phyloP scores from a whole-genome alignment of 1,140 invertebrate genomes.

The Drosophila mojavensis region DNA sequence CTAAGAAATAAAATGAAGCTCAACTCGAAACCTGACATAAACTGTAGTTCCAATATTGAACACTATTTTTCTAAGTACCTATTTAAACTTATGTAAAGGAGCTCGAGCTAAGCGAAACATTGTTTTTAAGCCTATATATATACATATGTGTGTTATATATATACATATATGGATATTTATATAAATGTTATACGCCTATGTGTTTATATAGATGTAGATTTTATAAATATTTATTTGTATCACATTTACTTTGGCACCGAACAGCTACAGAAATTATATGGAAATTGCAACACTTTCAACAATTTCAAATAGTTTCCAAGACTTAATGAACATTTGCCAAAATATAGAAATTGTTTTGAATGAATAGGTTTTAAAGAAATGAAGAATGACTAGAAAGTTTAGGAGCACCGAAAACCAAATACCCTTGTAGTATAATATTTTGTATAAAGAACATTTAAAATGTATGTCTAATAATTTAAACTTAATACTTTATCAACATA shows the following conservation, averaged over 20 bases:
- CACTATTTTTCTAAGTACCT: constrained; percentile 72
- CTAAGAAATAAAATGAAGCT: constrained; percentile 52
- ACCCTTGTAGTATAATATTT: background rate
- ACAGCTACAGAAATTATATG: background rate
- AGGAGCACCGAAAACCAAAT: constrained; percentile 5
- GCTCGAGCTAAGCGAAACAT: constrained; percentile 43
- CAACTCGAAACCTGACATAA: constrained; percentile 14
- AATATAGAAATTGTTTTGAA: constrained; percentile 31
- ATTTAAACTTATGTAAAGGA: constrained; percentile 35
- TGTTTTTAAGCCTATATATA: constrained; percentile 32
- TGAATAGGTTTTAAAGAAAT: constrained; percentile 3
- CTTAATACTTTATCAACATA: too few relatives aligned
- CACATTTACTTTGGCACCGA: constrained; percentile 25
- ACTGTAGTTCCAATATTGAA: constrained; percentile 51
- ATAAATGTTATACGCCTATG: constrained; percentile 30
- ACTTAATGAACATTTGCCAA: constrained; percentile 24
- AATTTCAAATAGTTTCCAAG: constrained; percentile 3
- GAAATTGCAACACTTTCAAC: constrained; percentile 23
- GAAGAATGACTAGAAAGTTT: background rate
- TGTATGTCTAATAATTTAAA: too few relatives aligned
- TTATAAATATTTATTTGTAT: constrained; percentile 48
- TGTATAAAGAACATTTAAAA: too few relatives aligned
- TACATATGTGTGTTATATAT: constrained; percentile 10
- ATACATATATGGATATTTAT: background rate
- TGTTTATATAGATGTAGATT: constrained; percentile 39